Evolutionary conservation across 2,888 invertebrate species (phyloP).

Genomic region (Drosophila neotestacea): DNA sequence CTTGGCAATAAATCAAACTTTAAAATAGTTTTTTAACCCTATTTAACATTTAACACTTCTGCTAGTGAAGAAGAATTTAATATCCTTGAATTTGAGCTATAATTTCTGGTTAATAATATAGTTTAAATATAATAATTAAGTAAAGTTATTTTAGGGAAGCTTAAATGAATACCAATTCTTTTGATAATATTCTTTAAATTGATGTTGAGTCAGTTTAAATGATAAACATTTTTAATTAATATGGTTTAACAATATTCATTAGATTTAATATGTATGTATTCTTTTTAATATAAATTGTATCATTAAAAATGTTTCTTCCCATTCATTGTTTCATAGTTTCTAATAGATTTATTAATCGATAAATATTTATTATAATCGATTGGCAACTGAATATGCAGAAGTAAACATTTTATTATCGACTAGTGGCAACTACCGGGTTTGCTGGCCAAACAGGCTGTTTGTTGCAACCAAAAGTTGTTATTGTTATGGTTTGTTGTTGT

Average conservation of each 20-base stretch:
- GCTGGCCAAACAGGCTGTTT: conserved; percentile 41
- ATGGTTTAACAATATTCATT: too few species aligned
- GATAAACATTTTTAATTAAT: too few species aligned
- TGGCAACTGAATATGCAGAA: not conserved
- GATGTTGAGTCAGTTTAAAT: too few species aligned
- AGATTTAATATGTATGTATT: too few species aligned
- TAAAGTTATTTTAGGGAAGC: not conserved
- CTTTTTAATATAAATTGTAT: too few species aligned
- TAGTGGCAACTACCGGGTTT: conserved; percentile 69
- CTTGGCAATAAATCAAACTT: not conserved
- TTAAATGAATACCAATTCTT: not conserved
- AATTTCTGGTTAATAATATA: not conserved
- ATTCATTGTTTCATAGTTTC: not conserved
- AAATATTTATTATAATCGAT: conserved; percentile 10
- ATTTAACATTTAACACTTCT: not conserved
- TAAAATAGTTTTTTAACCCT: not conserved
- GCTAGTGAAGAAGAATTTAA: not conserved
- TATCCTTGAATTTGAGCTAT: not conserved
- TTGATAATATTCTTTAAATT: too few species aligned
- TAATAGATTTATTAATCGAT: conserved; percentile 16
- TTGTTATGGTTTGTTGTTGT: conserved; percentile 25
- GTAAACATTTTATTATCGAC: conserved; percentile 11
- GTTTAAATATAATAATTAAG: not conserved
- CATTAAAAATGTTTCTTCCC: too few species aligned
- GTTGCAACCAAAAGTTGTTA: conserved; percentile 50